phyloP scores from a whole-genome alignment of 2,113 vertebrate genomes.

The Bos taurus region DNA sequence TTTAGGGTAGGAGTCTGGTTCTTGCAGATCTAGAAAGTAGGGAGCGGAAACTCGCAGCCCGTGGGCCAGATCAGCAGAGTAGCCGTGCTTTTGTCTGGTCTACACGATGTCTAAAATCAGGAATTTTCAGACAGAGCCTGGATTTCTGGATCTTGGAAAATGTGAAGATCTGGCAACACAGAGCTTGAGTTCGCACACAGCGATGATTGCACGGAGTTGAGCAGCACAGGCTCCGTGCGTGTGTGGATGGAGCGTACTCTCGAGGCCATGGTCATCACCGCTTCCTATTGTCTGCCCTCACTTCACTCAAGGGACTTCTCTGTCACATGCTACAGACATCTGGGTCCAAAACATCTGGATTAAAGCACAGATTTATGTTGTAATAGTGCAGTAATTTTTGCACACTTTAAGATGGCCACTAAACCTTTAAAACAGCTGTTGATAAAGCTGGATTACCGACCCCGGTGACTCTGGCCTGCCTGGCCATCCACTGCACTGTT shows the following conservation, averaged over 20 bases:
- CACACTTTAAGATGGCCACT: not conserved
- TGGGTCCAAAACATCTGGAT: not conserved
- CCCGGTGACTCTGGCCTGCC: not conserved
- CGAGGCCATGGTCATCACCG: accelerated
- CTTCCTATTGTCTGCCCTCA: not conserved
- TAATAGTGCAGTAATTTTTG: not conserved
- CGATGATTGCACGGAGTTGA: accelerated
- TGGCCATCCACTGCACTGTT: not conserved
- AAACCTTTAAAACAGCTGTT: not conserved
- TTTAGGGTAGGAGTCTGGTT: not conserved
- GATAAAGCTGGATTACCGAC: not conserved
- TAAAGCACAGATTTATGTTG: not conserved
- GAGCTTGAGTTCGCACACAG: not conserved
- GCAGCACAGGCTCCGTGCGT: accelerated
- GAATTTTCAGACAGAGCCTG: not conserved
- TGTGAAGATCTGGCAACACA: not conserved
- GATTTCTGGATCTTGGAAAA: not conserved
- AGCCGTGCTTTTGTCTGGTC: not conserved
- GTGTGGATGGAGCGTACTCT: accelerated
- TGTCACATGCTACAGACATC: not conserved
- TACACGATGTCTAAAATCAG: not conserved
- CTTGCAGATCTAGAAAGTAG: not conserved
- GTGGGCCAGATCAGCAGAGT: not conserved
- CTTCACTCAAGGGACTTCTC: not conserved
- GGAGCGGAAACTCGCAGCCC: accelerated